Conservation (phyloP, 2,888 invertebrate genomes). For the Tipula lateralis region DNA sequence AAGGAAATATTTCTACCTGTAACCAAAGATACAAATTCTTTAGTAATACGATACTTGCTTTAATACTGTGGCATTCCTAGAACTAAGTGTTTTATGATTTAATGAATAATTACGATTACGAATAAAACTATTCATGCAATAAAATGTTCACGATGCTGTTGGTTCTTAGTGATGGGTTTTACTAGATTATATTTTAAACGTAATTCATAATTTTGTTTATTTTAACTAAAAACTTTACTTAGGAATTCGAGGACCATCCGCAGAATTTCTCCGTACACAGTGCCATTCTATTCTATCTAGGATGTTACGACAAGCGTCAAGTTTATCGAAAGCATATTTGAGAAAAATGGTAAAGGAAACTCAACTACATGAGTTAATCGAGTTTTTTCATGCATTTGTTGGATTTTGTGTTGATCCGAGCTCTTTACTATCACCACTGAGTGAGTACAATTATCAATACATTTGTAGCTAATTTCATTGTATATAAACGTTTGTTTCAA, state of each 20-base stretch:
- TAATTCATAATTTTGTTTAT: background rate
- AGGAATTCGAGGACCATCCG: conserved; percentile 73
- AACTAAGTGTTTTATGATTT: too few relatives aligned
- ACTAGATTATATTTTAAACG: too few relatives aligned
- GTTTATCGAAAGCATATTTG: conserved; percentile 53
- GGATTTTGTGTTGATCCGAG: conserved; percentile 94
- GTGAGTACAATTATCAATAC: conserved; percentile 56
- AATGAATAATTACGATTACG: too few relatives aligned
- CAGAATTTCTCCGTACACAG: conserved; percentile 85
- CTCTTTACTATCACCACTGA: conserved; percentile 77
- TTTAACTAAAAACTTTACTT: background rate
- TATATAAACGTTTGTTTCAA: background rate
- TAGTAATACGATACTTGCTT: too few relatives aligned
- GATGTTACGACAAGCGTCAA: conserved; percentile 61
- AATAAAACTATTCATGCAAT: too few relatives aligned
- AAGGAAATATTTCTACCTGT: too few relatives aligned
- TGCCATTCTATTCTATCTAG: conserved; percentile 73
- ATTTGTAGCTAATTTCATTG: background rate
- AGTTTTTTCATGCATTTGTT: conserved; percentile 91
- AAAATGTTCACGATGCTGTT: too few relatives aligned
- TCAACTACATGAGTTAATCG: conserved; percentile 77
- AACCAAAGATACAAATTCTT: too few relatives aligned
- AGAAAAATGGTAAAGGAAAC: conserved; percentile 72
- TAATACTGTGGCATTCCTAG: too few relatives aligned
- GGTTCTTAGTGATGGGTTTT: too few relatives aligned